Conservation (phyloP, 2,113 vertebrate genomes). For the Calonectris borealis region DNA sequence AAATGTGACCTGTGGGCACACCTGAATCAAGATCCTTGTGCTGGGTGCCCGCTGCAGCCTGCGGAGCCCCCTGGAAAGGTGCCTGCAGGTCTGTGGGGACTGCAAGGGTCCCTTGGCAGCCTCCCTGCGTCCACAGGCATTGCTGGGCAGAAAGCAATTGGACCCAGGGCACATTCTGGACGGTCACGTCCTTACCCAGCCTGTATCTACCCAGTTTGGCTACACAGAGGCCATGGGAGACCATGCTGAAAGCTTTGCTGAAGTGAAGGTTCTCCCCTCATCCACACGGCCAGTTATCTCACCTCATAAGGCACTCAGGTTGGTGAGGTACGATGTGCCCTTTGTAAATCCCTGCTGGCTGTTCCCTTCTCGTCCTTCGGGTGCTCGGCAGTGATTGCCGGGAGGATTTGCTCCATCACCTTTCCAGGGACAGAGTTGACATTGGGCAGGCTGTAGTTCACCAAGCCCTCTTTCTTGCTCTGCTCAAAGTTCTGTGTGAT, state of each 20-base stretch:
- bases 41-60: background rate
- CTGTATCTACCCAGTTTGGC: background rate
- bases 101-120: background rate
- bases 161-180: background rate
- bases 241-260: background rate
- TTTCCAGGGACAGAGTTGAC: background rate
- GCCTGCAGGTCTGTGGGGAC: background rate
- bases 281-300: background rate
- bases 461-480: background rate
- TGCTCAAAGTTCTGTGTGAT: background rate
- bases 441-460: background rate
- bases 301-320: no score
- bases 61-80: background rate
- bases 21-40: background rate
- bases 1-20: accelerated
- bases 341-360: background rate
- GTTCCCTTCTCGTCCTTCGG: background rate
- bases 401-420: background rate
- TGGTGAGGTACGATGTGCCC: no score
- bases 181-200: background rate
- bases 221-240: background rate
- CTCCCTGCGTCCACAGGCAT: background rate
- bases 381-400: background rate
- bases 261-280: background rate
- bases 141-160: background rate